Conservation (phyloP, 1,140 invertebrate species). For the Papilio helenus region DNA sequence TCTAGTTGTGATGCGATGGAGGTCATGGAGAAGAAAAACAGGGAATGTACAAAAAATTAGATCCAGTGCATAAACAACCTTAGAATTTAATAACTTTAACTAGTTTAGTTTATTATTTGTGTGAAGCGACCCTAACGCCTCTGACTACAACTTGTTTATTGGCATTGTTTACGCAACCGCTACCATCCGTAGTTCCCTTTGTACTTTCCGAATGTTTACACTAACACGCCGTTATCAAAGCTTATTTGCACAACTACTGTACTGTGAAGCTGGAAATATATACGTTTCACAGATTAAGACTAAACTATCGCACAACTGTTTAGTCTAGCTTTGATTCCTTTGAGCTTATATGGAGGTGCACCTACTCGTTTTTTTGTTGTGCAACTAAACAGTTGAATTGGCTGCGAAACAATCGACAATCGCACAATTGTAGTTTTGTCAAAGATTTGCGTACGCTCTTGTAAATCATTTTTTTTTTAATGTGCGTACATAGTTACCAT, state of each 20-base stretch:
- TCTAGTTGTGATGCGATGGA: too few species aligned
- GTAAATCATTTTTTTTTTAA: too few species aligned
- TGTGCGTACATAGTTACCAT: too few species aligned
- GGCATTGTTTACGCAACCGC: neutral
- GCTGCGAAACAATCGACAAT: too few species aligned
- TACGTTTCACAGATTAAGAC: neutral
- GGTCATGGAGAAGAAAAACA: neutral
- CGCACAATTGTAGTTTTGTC: too few species aligned
- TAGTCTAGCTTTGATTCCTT: too few species aligned
- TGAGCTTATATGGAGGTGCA: too few species aligned
- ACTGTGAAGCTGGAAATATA: neutral
- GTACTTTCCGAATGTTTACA: constrained; percentile 16
- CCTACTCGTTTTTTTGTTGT: too few species aligned
- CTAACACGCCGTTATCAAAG: neutral
- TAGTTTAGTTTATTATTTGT: neutral
- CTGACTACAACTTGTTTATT: constrained; percentile 3
- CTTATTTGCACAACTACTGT: neutral
- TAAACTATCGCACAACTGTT: too few species aligned
- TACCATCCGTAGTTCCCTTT: constrained; percentile 8
- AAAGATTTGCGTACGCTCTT: too few species aligned
- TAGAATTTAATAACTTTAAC: neutral
- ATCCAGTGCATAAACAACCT: too few species aligned
- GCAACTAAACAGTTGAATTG: too few species aligned
- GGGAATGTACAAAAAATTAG: neutral
- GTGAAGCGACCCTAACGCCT: neutral